phyloP scores from a whole-genome alignment of 2,797 vertebrate genomes.

The Setipinna tenuifilis region DNA sequence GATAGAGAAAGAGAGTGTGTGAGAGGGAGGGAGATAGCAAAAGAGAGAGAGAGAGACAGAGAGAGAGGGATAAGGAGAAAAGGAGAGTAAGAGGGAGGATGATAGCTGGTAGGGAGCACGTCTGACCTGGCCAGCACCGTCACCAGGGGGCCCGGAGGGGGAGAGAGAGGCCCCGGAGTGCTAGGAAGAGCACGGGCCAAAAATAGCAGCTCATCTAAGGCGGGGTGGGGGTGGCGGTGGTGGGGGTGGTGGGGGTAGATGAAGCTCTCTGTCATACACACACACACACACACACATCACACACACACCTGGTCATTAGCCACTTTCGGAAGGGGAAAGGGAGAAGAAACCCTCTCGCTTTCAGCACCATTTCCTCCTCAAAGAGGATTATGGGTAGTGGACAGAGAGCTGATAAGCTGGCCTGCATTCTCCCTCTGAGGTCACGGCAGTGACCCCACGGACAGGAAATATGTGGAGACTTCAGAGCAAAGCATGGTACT shows the following conservation, averaged over 20 bases:
- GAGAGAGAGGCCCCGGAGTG: background rate
- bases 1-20: background rate
- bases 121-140: slow-evolving; percentile 11
- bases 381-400: slow-evolving; percentile 41
- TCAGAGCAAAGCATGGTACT: background rate
- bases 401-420: slow-evolving; percentile 36
- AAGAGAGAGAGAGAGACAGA: background rate
- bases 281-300: background rate
- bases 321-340: slow-evolving; percentile 58
- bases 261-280: background rate
- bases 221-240: background rate
- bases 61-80: background rate
- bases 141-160: slow-evolving; percentile 1
- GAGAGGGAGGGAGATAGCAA: background rate
- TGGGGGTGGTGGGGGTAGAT: background rate
- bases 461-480: background rate
- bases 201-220: slow-evolving; percentile 36
- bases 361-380: slow-evolving; percentile 51
- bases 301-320: slow-evolving; percentile 62
- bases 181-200: background rate
- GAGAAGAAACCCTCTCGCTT: slow-evolving; percentile 52
- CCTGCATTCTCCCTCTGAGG: slow-evolving; percentile 41
- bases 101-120: background rate
- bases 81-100: background rate
- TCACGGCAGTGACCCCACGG: background rate